Evolutionary conservation across 2,888 invertebrate species (phyloP).

Genomic region (Crioceris asparagi): DNA sequence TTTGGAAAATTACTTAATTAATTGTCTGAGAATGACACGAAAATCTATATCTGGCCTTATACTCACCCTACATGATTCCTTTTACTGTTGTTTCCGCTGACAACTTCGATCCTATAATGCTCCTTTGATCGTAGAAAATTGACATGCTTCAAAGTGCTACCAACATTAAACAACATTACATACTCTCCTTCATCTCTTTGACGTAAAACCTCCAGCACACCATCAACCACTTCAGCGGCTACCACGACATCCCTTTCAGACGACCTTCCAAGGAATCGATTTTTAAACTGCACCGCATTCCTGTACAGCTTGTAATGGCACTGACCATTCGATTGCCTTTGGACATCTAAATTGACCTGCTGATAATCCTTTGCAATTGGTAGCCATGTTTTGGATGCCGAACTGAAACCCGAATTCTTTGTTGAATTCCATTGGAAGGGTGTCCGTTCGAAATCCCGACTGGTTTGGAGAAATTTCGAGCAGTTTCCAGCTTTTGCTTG

Average conservation of each 20-base stretch:
- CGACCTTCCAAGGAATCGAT: slow-evolving; percentile 26
- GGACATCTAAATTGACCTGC: slow-evolving; percentile 46
- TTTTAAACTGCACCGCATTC: slow-evolving; percentile 43
- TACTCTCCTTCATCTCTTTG: slow-evolving; percentile 10
- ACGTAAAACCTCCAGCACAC: slow-evolving; percentile 15
- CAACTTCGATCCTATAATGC: too few species aligned
- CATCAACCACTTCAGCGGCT: slow-evolving; percentile 11
- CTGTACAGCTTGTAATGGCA: slow-evolving; percentile 57
- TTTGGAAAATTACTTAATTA: too few species aligned
- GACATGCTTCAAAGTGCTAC: too few species aligned
- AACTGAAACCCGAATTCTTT: slow-evolving; percentile 46
- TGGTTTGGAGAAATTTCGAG: slow-evolving; percentile 40
- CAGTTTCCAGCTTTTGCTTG: slow-evolving; percentile 37
- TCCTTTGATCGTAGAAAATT: too few species aligned
- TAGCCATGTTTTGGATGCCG: slow-evolving; percentile 49
- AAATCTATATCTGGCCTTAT: too few species aligned
- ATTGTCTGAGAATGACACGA: too few species aligned
- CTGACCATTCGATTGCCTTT: slow-evolving; percentile 34
- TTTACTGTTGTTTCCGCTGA: too few species aligned
- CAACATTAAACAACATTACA: slow-evolving; percentile 35
- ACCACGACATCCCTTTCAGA: slow-evolving; percentile 8
- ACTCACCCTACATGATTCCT: too few species aligned
- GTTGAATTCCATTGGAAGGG: slow-evolving; percentile 69
- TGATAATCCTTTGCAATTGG: slow-evolving; percentile 54
- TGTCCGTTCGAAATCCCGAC: slow-evolving; percentile 66